Conservation (phyloP, 2,113 vertebrate genomes). For the rabbit (Oryctolagus cuniculus) region DNA sequence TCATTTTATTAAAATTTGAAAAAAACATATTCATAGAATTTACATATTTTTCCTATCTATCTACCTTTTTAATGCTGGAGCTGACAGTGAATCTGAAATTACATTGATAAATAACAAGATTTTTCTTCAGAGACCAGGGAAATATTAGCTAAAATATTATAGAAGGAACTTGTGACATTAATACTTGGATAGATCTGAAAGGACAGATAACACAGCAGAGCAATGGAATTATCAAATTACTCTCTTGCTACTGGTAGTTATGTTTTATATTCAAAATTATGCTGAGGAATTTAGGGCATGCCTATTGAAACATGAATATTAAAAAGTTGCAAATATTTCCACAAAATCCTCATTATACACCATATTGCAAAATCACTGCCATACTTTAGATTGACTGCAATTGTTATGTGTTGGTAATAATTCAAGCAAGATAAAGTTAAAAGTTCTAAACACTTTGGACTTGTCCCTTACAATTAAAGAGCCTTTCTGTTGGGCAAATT, state of each 20-base stretch:
- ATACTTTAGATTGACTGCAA: neutral
- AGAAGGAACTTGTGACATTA: neutral
- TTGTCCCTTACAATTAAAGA: conserved; percentile 6
- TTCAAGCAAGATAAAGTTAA: neutral
- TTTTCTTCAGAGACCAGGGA: neutral
- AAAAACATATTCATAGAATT: neutral
- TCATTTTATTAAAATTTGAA: conserved; percentile 13
- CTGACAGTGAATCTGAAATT: neutral
- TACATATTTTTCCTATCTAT: neutral
- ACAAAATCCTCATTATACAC: neutral
- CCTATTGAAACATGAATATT: neutral
- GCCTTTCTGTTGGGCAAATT: neutral
- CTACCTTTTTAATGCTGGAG: neutral
- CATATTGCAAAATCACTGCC: neutral
- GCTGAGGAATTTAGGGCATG: neutral
- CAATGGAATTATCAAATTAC: neutral
- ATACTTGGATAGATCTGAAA: neutral
- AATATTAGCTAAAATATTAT: conserved; percentile 1
- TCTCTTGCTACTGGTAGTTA: neutral
- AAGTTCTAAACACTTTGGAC: neutral
- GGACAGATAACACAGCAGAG: neutral
- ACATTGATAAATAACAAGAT: neutral
- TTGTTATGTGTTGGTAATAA: neutral
- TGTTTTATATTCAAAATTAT: neutral
- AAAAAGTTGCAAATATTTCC: conserved; percentile 5